Conservation (phyloP, 2,113 vertebrate genomes). For the Chrysemys picta region DNA sequence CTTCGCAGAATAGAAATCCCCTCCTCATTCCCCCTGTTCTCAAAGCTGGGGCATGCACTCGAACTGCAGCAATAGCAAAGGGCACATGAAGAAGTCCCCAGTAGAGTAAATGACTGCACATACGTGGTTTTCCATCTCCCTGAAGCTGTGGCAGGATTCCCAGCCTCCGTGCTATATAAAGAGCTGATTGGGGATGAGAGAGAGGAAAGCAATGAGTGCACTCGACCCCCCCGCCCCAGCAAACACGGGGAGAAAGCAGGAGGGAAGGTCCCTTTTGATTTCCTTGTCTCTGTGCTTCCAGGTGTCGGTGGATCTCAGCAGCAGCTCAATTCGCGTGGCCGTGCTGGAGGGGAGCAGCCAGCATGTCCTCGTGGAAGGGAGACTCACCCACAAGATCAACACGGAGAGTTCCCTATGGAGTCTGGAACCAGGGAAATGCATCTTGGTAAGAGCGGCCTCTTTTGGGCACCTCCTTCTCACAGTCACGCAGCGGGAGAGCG, state of each 20-base stretch:
- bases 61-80: neutral
- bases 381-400: conserved; percentile 94
- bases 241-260: neutral
- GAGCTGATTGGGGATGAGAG: too few species aligned
- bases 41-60: rapidly evolving
- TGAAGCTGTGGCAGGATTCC: neutral
- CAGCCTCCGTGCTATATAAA: neutral
- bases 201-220: too few species aligned
- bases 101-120: neutral
- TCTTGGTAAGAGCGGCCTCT: conserved; percentile 83
- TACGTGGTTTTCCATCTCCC: neutral
- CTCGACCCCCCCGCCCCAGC: neutral
- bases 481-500: neutral
- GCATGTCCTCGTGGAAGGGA: conserved; percentile 89
- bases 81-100: neutral
- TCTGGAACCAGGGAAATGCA: conserved; percentile 90
- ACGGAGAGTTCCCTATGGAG: conserved; percentile 95
- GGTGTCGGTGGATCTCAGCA: conserved; percentile 88
- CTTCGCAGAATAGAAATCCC: neutral
- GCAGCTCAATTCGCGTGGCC: conserved; percentile 80
- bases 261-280: neutral
- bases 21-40: neutral
- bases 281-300: conserved; percentile 55
- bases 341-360: conserved; percentile 82
- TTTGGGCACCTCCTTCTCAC: neutral